Conservation (phyloP, 2,113 vertebrate species). For the Hemicordylus capensis region DNA sequence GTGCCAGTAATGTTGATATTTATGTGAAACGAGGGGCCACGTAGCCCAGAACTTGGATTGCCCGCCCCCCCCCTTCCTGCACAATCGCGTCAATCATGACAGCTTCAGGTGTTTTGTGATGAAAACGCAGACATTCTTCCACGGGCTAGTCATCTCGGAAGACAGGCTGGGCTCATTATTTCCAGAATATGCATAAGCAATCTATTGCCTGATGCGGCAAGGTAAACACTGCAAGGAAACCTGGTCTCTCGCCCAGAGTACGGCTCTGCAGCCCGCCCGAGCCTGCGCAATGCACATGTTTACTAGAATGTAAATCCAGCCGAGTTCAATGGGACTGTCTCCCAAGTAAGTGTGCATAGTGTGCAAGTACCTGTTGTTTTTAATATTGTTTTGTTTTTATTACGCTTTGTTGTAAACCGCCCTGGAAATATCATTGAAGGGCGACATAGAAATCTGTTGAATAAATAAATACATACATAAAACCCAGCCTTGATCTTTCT, state of each 20-base stretch:
- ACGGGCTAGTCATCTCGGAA: neutral
- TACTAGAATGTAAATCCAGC: neutral
- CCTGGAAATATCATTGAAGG: too few species aligned
- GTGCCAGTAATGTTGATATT: neutral
- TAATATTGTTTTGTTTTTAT: too few species aligned
- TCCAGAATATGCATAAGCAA: neutral
- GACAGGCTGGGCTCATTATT: neutral
- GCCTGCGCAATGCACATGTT: neutral
- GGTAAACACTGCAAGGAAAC: neutral
- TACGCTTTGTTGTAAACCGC: too few species aligned
- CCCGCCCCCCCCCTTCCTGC: neutral
- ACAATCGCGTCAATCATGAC: neutral
- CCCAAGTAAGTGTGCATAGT: too few species aligned
- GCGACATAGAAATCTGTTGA: too few species aligned
- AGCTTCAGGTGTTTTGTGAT: conserved; percentile 35
- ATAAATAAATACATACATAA: too few species aligned
- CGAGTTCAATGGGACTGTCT: neutral
- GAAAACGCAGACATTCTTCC: neutral
- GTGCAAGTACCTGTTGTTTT: too few species aligned
- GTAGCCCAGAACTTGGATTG: neutral
- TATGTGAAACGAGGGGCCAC: conserved; percentile 14
- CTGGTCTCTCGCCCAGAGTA: neutral
- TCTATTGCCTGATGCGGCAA: neutral
- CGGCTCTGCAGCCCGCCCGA: neutral
- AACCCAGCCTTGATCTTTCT: too few species aligned